Percentiles rank a stretch among this genome's conserved stretches.
Conservation (phyloP, 1,140 invertebrate genomes). For the Eurosta solidaginis region DNA sequence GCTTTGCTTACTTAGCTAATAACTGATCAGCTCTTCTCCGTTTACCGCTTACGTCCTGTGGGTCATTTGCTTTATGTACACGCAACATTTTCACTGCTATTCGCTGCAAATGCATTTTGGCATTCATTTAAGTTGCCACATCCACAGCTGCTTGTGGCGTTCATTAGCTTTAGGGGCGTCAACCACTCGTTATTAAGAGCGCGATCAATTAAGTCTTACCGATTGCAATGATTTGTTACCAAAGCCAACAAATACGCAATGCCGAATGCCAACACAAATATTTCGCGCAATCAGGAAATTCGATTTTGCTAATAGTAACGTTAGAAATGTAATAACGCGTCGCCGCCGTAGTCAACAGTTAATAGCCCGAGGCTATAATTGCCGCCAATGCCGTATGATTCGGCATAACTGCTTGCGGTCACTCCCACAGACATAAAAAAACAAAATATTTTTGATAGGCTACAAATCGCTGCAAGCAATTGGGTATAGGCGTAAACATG, state of each 20-base stretch:
- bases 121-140: neutral
- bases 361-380: neutral
- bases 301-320: conserved; percentile 53
- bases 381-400: neutral
- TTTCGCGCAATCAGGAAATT: conserved; percentile 58
- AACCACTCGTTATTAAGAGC: conserved; percentile 41
- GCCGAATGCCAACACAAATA: neutral
- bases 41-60: neutral
- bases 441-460: neutral
- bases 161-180: conserved; percentile 59
- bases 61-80: conserved; percentile 18
- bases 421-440: neutral
- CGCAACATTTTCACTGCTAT: conserved; percentile 9
- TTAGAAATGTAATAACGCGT: conserved; percentile 25
- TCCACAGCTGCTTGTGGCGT: conserved; percentile 50
- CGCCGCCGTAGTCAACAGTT: neutral
- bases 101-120: neutral
- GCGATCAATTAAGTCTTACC: conserved; percentile 33
- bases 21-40: neutral
- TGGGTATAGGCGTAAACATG: neutral
- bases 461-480: neutral
- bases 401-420: neutral
- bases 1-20: neutral
- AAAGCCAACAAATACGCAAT: neutral
- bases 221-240: conserved; percentile 9